Base-by-base conservation (phyloP, 2,113 vertebrate genomes). In the Phalacrocorax carbo region DNA sequence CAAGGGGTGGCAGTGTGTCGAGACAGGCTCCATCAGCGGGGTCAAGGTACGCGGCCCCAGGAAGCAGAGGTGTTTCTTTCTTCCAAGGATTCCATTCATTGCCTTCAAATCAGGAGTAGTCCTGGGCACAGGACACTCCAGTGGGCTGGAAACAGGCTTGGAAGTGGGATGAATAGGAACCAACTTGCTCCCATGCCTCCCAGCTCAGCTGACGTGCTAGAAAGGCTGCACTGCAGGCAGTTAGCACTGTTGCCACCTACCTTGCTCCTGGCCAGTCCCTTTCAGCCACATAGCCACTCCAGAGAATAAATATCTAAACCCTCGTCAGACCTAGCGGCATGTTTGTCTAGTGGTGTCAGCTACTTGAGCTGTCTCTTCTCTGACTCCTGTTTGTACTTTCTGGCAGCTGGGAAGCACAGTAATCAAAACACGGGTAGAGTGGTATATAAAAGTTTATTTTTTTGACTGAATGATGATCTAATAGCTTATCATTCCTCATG, bases 401-500 rank as follows among this genome's bases (percentile, higher is more conserved):
- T 93, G 70, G 93, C 95, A 96, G 78, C 89, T 90, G 61, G 75
- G 75, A 94, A 89, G 78, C 22, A 77, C 71, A 93, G 70, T 65
- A 93, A 94, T 93, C 89, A 97, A 97, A 94, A 94, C 87, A 95
- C 0, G 75, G 62, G 16, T 49, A 91, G n/a, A 88, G 66, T 62
- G 81, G 87, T 95, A 87, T 11, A 82, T 85, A 95, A 89, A 91
- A 95, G 84, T 87, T 95, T 93, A 76, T 94, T 94, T 95, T 94
- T 93, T 95, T 95, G 73, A 91, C 83, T 82, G 52, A 60, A 1
- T 94, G 78, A 87, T 95, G 94, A 96, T 80, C 95, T 95, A 97
- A 96, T 94, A 89, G 78, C 95, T 95, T 96, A 93, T 97, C 93
- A 87, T 96, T 95, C 92, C 81, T 87, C 77, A 92, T 70, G 78